Conservation (phyloP, 1,140 invertebrate species). For the Cotesia typhae region DNA sequence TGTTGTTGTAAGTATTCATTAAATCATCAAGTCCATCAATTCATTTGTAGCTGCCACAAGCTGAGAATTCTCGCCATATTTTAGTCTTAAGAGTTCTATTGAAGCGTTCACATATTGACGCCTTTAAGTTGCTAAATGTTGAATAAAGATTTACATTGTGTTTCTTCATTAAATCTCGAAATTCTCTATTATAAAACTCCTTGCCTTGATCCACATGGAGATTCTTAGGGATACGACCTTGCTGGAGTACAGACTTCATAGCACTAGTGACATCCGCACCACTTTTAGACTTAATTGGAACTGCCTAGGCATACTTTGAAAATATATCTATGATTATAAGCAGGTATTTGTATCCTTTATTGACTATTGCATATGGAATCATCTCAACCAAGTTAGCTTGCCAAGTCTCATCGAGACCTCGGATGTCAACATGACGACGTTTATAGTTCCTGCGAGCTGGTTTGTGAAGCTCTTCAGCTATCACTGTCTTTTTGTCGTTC, state of each 20-base stretch:
- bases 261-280: not conserved
- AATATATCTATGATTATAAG: conserved; percentile 37
- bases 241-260: conserved; percentile 7
- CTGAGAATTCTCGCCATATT: conserved; percentile 5
- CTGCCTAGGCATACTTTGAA: conserved; percentile 34
- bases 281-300: conserved; percentile 34
- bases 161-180: not conserved
- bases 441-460: not conserved
- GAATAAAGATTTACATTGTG: not conserved
- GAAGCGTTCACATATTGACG: conserved; percentile 4
- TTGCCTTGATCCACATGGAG: conserved; percentile 29
- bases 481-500: not conserved
- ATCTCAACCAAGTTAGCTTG: conserved; percentile 14
- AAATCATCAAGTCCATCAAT: not conserved
- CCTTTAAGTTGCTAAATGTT: conserved; percentile 12
- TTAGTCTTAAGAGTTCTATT: not conserved
- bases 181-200: conserved; percentile 28
- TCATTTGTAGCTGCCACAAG: not conserved
- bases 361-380: conserved; percentile 3
- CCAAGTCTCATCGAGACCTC: conserved; percentile 11
- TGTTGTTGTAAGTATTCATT: not conserved
- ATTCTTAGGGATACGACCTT: conserved; percentile 18
- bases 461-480: conserved; percentile 5
- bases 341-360: conserved; percentile 37
- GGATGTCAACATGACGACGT: conserved; percentile 16